Evolutionary conservation across 2,888 invertebrate genomes (phyloP), one percentile per base, ranked within the genome.

Genomic region (Athetis lepigone): DNA sequence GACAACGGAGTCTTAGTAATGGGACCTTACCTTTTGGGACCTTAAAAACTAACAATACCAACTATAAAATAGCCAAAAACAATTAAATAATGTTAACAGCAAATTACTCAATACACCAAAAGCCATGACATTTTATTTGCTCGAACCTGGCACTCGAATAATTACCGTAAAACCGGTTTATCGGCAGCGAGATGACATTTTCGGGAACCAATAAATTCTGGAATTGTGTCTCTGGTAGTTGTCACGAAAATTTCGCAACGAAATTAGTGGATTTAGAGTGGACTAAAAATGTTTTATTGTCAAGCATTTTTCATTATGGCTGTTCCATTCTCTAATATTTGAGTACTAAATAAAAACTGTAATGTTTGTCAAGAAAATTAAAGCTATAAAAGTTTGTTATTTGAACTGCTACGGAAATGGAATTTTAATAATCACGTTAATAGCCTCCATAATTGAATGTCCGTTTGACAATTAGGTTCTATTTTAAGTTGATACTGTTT

Each of bases 101-200:
- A 54, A 43, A 61, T 25, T 21, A 64, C 54, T 59, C 40, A 67
- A 36, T 60, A 61, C 37, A 51, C 42, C 46, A 49, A 73, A 57
- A 66, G 54, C 25, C 52, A 50, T 61, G 40, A 51, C 56, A 33
- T 67, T 76, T 76, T 72, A 68, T 77, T 80, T 77, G 63, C 19
- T 16, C 23, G 63, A 25, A 46, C 37, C 49, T 43, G 37, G 43
- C 60, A n/a, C 49, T 52, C 70, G 52, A 61, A 75, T 70, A 64
- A 75, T 75, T 65, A 75, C 51, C 51, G 59, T 56, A 42, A 60
- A 62, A 61, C 33, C 55, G 45, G 59, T 67, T 71, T 79, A 71
- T 71, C 59, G 54, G 37, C 49, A 46, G 23, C 19, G 47, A 45
- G 36, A 56, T 49, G 54, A 58, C 33, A 58, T 55, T 72, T 72